Conservation (phyloP, 2,797 vertebrate species). For the Halcyon smyrnensis region DNA sequence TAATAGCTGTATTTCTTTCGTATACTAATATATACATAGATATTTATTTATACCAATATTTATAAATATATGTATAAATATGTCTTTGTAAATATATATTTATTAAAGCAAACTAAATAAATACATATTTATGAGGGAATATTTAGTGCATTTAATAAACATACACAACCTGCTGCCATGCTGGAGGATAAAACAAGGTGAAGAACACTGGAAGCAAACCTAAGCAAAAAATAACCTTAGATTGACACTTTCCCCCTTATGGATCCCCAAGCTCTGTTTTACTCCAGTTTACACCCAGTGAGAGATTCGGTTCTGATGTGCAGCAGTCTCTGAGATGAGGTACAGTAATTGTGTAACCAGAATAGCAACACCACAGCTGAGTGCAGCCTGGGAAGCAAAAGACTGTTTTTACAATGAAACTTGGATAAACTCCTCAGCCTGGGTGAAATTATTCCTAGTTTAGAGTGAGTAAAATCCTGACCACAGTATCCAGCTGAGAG, state of each 20-base stretch:
- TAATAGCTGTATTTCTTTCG: slow-evolving; percentile 25
- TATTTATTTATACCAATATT: slow-evolving; percentile 41
- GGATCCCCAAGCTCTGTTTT: slow-evolving; percentile 54
- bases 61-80: slow-evolving; percentile 52
- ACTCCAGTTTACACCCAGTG: slow-evolving; percentile 3
- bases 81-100: slow-evolving; percentile 5
- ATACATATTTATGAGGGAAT: slow-evolving; percentile 62
- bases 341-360: slow-evolving; percentile 1
- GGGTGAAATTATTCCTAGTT: slow-evolving; percentile 11
- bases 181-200: slow-evolving; percentile 47
- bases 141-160: slow-evolving; percentile 59
- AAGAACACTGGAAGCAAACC: slow-evolving; percentile 17
- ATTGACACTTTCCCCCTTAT: slow-evolving; percentile 33
- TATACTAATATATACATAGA: slow-evolving; percentile 27
- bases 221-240: slow-evolving; percentile 52
- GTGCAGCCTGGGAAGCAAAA: not conserved
- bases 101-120: slow-evolving; percentile 30
- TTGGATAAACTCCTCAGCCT: not conserved
- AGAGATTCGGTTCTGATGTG: slow-evolving; percentile 3
- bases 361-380: not conserved
- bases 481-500: not conserved
- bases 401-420: not conserved
- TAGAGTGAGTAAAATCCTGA: not conserved
- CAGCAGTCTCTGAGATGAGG: not conserved
- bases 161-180: slow-evolving; percentile 12